Evolutionary conservation across 2,888 invertebrate species (phyloP).

Genomic region (Drosophila longiperda): DNA sequence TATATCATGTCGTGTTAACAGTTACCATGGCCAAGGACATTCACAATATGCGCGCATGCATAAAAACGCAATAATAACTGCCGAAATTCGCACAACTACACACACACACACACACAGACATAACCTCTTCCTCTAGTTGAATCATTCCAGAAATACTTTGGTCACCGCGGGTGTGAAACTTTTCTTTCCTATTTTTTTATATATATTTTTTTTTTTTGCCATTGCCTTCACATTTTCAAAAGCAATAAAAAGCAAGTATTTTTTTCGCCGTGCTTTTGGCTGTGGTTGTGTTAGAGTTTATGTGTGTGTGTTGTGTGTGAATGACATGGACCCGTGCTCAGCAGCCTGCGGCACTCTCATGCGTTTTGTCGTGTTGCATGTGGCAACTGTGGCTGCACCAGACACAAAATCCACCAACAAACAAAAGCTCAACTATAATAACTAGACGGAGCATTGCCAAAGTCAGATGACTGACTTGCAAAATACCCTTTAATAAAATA

Average conservation of each 20-base stretch:
- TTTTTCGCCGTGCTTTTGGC: conserved; percentile 15
- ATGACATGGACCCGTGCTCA: conserved; percentile 31
- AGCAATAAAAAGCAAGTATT: conserved; percentile 32
- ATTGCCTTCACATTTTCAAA: conserved; percentile 37
- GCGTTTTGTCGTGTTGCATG: conserved; percentile 53
- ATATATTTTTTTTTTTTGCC: conserved; percentile 2
- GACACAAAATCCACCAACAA: conserved; percentile 29
- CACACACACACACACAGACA: conserved; percentile 3
- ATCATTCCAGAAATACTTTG: conserved; percentile 60
- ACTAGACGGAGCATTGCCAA: conserved; percentile 11
- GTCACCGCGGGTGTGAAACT: conserved; percentile 72
- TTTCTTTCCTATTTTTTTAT: conserved; percentile 33
- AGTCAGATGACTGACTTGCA: neutral
- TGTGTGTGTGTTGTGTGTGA: conserved; percentile 23
- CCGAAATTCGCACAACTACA: conserved; percentile 35
- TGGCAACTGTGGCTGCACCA: conserved; percentile 56
- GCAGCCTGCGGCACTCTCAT: conserved; percentile 37
- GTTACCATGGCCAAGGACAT: conserved; percentile 75
- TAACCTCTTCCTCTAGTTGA: conserved; percentile 2
- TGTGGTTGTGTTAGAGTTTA: conserved; percentile 13
- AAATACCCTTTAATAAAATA: conserved; percentile 16
- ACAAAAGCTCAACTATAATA: conserved; percentile 54
- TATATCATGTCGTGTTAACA: conserved; percentile 72
- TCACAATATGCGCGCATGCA: conserved; percentile 79
- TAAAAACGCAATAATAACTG: conserved; percentile 79